A percentile compares a stretch with the other conserved stretches of the same genome.
Evolutionary conservation across 2,888 invertebrate species (phyloP).

Genomic region (Nomada lathburiana): DNA sequence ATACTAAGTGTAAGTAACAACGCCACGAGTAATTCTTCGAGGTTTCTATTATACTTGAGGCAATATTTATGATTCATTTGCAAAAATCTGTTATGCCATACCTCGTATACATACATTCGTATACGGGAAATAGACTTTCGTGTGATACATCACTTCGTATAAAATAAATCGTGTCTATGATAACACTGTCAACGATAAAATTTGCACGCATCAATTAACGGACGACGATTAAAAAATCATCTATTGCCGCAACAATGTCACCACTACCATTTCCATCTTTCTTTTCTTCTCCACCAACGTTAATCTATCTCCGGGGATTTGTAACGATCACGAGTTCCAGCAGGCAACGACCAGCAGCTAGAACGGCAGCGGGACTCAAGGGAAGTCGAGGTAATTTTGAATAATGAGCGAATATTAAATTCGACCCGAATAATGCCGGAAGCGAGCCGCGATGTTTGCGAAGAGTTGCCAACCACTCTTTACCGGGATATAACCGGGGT

Average conservation of each 20-base stretch:
- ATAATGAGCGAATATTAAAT: conserved; percentile 80
- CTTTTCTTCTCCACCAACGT: not conserved
- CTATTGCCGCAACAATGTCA: conserved; percentile 1
- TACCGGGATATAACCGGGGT: conserved; percentile 59
- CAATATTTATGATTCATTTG: no score
- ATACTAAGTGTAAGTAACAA: not conserved
- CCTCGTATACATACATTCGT: no score
- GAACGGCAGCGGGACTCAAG: conserved; percentile 45
- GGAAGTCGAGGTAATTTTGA: conserved; percentile 76
- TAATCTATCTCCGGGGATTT: conserved; percentile 18
- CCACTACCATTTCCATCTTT: conserved; percentile 7
- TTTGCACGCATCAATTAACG: no score
- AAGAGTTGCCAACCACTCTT: conserved; percentile 69
- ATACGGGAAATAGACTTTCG: no score
- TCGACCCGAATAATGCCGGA: conserved; percentile 65
- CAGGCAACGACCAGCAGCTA: conserved; percentile 34
- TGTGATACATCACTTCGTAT: no score
- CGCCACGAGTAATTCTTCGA: not conserved
- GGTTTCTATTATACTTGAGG: no score
- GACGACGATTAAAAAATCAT: no score
- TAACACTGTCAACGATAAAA: no score
- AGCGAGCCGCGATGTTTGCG: conserved; percentile 64
- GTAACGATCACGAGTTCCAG: conserved; percentile 52
- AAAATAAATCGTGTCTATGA: no score
- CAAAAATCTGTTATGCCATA: no score